Base-by-base conservation (phyloP, 2,797 vertebrate genomes). In the Pseudochirops cupreus region DNA sequence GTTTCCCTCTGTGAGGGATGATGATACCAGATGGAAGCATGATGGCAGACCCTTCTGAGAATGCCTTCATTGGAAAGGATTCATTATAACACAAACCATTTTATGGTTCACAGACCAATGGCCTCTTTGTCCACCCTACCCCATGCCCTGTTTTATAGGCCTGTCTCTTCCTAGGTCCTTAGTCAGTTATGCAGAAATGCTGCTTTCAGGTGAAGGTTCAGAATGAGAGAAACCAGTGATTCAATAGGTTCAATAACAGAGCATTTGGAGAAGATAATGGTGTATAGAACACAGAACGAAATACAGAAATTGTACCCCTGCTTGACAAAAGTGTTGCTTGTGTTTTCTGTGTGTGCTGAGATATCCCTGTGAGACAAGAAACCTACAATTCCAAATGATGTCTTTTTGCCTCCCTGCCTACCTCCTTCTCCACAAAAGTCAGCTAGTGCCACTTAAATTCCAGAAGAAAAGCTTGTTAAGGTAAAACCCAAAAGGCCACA, bases 401-500 rank as follows among this genome's bases (percentile, higher is more conserved):
- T 46, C 18, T 82, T 82, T 9, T 39, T 82, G 6, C 18, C 67
- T 74, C n/a, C 14, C 18, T 82, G n/a, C 74, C 39, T 46, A 6
- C 74, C n/a, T 39, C 18, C n/a, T 46, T 87, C 52, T 21, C 58
- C 94, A 82, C 67, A 94, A 5, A 91, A 28, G 28, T 67, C 89
- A 95, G 21, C 39, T 82, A 87, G 59, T 90, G n/a, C 74, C n/a
- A 46, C 56, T 91, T 92, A 91, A 16, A 57, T 67, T 87, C 93
- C 74, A 93, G 6, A 59, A 67, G 56, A 91, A 95, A 93, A 94
- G 91, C 74, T 91, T 7, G 28, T 91, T 90, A 96, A 39, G 89
- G 93, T 92, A 74, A 95, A 95, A 94, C 53, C 28, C 91, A 93
- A 92, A 93, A 53, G 87, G 24, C 58, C 96, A 91, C 39, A 59